A percentile compares a stretch with the other conserved stretches of the same genome.
Evolutionary conservation across 2,797 vertebrate genomes (phyloP).

Genomic region (Xiphorhynchus erythropygius): DNA sequence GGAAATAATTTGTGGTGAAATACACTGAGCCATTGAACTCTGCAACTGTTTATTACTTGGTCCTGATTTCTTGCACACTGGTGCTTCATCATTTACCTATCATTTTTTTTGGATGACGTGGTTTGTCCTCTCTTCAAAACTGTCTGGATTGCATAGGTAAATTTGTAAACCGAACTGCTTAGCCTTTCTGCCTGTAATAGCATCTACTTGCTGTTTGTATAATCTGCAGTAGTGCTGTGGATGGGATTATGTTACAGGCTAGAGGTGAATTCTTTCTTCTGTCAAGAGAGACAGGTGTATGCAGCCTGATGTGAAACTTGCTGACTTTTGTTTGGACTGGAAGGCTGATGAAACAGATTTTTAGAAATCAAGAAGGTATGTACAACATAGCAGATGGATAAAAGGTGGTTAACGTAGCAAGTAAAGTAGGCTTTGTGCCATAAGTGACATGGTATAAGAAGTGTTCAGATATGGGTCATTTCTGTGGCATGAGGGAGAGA

Average conservation of each 20-base stretch:
- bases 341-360: neutral
- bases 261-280: neutral
- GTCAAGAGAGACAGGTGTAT: neutral
- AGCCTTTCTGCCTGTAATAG: neutral
- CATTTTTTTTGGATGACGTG: neutral
- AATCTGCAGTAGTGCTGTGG: neutral
- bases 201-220: neutral
- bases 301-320: neutral
- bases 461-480: neutral
- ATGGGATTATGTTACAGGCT: neutral
- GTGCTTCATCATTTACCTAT: conserved; percentile 2
- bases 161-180: neutral
- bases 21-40: conserved; percentile 29
- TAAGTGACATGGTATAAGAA: neutral
- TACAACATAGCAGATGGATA: neutral
- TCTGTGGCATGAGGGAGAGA: neutral
- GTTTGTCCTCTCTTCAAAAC: neutral
- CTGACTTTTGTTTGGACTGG: neutral
- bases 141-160: neutral
- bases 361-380: neutral
- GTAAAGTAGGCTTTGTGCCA: neutral
- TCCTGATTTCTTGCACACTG: conserved; percentile 12
- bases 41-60: conserved; percentile 17
- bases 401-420: neutral
- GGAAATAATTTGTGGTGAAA: conserved; percentile 29